Base-by-base conservation (phyloP, 2,888 invertebrate genomes). In the Aphrophora alni region DNA sequence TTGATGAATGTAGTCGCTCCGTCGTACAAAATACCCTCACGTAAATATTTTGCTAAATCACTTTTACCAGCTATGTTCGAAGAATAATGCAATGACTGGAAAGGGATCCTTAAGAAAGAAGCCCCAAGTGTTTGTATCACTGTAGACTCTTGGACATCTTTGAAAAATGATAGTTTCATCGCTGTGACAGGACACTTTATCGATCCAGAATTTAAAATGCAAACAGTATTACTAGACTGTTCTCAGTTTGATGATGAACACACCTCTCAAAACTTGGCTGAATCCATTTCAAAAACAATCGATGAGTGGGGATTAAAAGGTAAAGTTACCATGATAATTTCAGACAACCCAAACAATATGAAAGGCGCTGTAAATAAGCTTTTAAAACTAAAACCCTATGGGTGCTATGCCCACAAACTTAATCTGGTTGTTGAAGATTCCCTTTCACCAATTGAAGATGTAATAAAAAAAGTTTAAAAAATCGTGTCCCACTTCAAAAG, bases 111-210 rank as follows among this genome's bases (percentile, higher is more conserved):
- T 33, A 33, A 33, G 33, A 8, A 8, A 33, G 33, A 33, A 5
- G 33, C 33, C 5, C 8, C 8, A 33, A 33, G 33, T 8, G 33
- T 33, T n/a, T 82, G 84, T 77, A 24, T 87, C 51, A 87, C 87
- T 27, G 86, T 86, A 4, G 87, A 87, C 82, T 84, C 84, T 74
- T 87, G 87, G 86, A 86, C 86, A 21, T 87, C 87, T 12, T n/a
- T 80, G 8, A 86, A 84, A 75, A 84, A 81, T 28, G 86, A 86
- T 74, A 85, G 82, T 82, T 86, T 82, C 82, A 81, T 86, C 44
- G 86, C 83, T 27, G 84, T 86, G 7, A 86, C 84, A 12, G 82
- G 69, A 5, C 85, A 86, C 83, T 86, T 82, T 82, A 82, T 85
- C 27, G 73, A 84, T 78, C 51, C 82, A 2, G 73, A 85, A 72